These are phyloP conservation scores for Andrena marginata DNA, from an alignment of 2,888 invertebrate genomes.

Conservation along the genomic window DNA sequence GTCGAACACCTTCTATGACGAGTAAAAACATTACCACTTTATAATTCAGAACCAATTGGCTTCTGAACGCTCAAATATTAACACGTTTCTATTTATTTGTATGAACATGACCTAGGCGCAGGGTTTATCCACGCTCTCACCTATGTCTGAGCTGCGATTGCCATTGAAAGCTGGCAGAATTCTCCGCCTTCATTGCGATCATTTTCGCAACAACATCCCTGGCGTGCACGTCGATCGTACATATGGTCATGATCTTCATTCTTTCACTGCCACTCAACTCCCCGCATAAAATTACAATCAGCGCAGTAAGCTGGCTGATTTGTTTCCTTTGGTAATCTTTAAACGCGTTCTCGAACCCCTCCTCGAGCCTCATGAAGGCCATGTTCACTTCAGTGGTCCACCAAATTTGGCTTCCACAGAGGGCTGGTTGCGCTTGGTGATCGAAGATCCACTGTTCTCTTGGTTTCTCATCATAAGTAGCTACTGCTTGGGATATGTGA, in stretches of 20 bases:
- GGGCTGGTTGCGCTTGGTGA: slow-evolving; percentile 95
- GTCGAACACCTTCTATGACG: no score
- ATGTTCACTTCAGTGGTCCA: slow-evolving; percentile 97
- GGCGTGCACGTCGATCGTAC: slow-evolving; percentile 98
- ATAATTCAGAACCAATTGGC: no score
- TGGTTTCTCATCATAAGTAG: slow-evolving; percentile 94
- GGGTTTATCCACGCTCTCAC: slow-evolving; percentile 70
- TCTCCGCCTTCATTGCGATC: slow-evolving; percentile 93
- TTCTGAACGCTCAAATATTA: no score
- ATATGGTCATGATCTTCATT: slow-evolving; percentile 98
- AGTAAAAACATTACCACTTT: no score
- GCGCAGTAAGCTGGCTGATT: slow-evolving; percentile 92
- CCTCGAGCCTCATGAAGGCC: slow-evolving; percentile 95
- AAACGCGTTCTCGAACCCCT: slow-evolving; percentile 96
- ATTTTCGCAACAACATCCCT: slow-evolving; percentile 96
- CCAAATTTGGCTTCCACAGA: slow-evolving; percentile 97
- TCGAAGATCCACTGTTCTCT: slow-evolving; percentile 97
- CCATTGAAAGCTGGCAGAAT: slow-evolving; percentile 94
- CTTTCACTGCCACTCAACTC: slow-evolving; percentile 93
- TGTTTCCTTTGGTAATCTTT: slow-evolving; percentile 96
- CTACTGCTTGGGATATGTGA: slow-evolving; percentile 92
- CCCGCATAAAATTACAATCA: slow-evolving; percentile 93
- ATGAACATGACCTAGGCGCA: not conserved
- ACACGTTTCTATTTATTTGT: no score
- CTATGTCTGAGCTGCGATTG: slow-evolving; percentile 94